Evolutionary conservation across 2,113 vertebrate genomes (phyloP), one percentile per base, ranked within the genome.

Genomic region (Cavia aperea): DNA sequence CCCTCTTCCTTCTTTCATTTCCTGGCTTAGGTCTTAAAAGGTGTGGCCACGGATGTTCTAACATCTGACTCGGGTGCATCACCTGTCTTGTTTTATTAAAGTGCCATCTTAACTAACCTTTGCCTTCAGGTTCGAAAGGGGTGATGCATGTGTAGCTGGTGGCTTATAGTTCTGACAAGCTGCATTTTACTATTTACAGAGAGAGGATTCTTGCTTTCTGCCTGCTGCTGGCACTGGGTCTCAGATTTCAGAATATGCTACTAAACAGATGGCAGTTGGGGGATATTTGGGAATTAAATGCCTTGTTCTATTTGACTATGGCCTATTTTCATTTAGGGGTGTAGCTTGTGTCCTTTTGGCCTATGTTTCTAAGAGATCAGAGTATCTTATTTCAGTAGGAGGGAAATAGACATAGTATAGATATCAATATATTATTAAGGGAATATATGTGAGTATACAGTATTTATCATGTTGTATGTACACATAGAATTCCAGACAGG

Each of bases 241-340:
- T 86, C 88, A 89, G 63, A 83, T 83, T 90, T 93, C 89, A 95
- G 81, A 93, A 94, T 90, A 77, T 79, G 86, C 75, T 79, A 85
- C 73, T n/a, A 63, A 93, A 43, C 92, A 95, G 94, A 94, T 90
- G 85, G 92, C 26, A 78, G 0, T 89, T 89, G 70, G 70, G 46
- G 66, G 63, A 70, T 90, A 86, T 77, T 81, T 88, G 79, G 81
- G 70, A 88, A 54, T 92, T 73, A 93, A 93, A 65, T 77, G 54
- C 65, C 77, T 93, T 49, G 4, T 93, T 89, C 63, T 95, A 7
- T 92, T 66, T 88, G 86, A 81, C 68, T 89, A 51, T 94, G 85
- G 65, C 46, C 86, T 91, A 85, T 92, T 93, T 90, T 96, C 81
- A 79, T 86, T 94, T 92, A 49, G 62, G 33, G 36, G 39, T 56